Evolutionary conservation across 2,888 invertebrate genomes (phyloP).

Genomic region (Tetropium fuscum): DNA sequence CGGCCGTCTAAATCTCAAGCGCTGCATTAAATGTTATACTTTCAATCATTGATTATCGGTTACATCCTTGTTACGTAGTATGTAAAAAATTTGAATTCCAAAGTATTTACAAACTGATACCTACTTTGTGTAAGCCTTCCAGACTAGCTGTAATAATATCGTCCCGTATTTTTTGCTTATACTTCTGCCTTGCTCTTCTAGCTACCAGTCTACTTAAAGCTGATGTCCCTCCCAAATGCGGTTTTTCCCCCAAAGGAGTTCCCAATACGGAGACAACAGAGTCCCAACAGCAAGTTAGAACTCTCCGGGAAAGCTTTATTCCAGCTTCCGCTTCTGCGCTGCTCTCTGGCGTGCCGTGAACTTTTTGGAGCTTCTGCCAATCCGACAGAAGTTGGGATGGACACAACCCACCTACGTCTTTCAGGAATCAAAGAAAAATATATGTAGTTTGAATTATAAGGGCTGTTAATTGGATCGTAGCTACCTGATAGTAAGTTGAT

Average conservation of each 20-base stretch:
- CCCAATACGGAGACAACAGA: constrained; percentile 91
- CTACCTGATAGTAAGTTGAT: constrained; percentile 81
- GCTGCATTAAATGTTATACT: no score
- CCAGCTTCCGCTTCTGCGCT: constrained; percentile 84
- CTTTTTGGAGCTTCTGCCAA: constrained; percentile 86
- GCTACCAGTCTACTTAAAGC: constrained; percentile 72
- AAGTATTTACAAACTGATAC: background rate
- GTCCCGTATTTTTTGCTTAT: constrained; percentile 76
- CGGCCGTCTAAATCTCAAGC: no score
- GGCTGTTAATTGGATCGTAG: background rate
- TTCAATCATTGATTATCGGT: no score
- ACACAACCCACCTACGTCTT: constrained; percentile 88
- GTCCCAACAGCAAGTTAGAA: constrained; percentile 93
- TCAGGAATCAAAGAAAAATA: no score
- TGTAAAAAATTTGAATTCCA: background rate
- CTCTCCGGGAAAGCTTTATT: constrained; percentile 79
- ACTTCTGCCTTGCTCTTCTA: constrained; percentile 67
- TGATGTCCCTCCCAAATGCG: constrained; percentile 59
- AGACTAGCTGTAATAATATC: constrained; percentile 86
- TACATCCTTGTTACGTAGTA: no score
- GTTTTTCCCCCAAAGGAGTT: constrained; percentile 74
- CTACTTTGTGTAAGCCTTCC: constrained; percentile 88
- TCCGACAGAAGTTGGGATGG: constrained; percentile 88
- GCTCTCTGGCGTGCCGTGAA: constrained; percentile 74
- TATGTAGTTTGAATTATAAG: background rate